These are phyloP conservation scores for Acrossocheilus fasciatus DNA, from an alignment of 2,797 vertebrate genomes.

Conservation along the genomic window DNA sequence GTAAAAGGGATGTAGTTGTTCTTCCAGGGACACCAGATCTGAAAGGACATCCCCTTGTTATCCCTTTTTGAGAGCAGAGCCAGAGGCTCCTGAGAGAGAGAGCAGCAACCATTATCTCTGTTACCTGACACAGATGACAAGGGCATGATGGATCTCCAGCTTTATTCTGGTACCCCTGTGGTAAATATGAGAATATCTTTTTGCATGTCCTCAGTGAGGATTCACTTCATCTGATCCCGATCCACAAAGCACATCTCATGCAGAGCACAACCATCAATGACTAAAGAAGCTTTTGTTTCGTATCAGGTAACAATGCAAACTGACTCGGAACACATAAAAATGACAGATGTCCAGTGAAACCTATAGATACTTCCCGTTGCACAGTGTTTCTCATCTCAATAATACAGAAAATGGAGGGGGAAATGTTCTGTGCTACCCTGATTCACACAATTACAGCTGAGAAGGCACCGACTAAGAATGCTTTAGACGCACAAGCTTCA, in stretches of 20 bases:
- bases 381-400: neutral
- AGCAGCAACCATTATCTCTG: constrained; percentile 67
- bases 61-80: constrained; percentile 54
- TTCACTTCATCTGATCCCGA: constrained; percentile 71
- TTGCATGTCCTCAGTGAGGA: constrained; percentile 71
- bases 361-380: neutral
- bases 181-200: constrained; percentile 67
- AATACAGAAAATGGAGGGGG: neutral
- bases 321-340: neutral
- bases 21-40: constrained; percentile 56
- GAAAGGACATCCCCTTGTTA: constrained; percentile 60
- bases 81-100: constrained; percentile 52
- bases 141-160: constrained; percentile 62
- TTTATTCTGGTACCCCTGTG: constrained; percentile 61
- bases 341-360: constrained; percentile 7
- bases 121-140: constrained; percentile 68
- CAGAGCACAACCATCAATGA: constrained; percentile 51
- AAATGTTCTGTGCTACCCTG: neutral
- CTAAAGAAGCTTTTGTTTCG: constrained; percentile 47
- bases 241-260: constrained; percentile 42
- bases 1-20: constrained; percentile 55
- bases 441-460: constrained; percentile 32
- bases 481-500: neutral
- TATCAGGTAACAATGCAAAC: constrained; percentile 6
- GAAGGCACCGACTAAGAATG: constrained; percentile 11